Conservation (phyloP, 2,113 vertebrate species). For the Nothoprocta perdicaria region DNA sequence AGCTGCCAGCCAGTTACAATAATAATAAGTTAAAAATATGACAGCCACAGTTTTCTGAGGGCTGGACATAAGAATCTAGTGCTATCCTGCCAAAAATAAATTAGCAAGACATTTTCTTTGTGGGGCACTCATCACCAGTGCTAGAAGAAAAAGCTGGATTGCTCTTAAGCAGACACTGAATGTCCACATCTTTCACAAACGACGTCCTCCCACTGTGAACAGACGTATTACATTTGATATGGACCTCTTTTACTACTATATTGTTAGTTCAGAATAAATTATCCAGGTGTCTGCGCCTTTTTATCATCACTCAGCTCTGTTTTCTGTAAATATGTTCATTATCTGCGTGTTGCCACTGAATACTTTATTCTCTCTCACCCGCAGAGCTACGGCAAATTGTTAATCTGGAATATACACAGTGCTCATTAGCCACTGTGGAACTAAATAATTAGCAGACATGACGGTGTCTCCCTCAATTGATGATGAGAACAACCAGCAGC, state of each 20-base stretch:
- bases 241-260: background rate
- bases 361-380: background rate
- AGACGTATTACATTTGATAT: background rate
- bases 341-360: slow-evolving; percentile 12
- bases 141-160: slow-evolving; percentile 9
- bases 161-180: slow-evolving; percentile 1
- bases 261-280: slow-evolving; percentile 21
- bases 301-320: background rate
- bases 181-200: background rate
- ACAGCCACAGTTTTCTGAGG: background rate
- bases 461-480: background rate
- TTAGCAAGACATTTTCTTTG: background rate
- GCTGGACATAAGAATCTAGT: background rate
- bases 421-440: background rate
- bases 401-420: background rate
- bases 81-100: background rate
- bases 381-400: slow-evolving; percentile 4
- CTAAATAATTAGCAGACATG: slow-evolving; percentile 10
- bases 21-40: background rate
- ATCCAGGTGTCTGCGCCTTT: background rate
- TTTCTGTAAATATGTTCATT: background rate
- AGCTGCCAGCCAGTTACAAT: background rate
- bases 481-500: slow-evolving; percentile 6
- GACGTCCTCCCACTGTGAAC: background rate
- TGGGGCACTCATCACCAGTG: background rate